Percentiles rank a stretch among this genome's conserved stretches.
Conservation (phyloP, 2,888 invertebrate genomes). For the Elysia crispata region DNA sequence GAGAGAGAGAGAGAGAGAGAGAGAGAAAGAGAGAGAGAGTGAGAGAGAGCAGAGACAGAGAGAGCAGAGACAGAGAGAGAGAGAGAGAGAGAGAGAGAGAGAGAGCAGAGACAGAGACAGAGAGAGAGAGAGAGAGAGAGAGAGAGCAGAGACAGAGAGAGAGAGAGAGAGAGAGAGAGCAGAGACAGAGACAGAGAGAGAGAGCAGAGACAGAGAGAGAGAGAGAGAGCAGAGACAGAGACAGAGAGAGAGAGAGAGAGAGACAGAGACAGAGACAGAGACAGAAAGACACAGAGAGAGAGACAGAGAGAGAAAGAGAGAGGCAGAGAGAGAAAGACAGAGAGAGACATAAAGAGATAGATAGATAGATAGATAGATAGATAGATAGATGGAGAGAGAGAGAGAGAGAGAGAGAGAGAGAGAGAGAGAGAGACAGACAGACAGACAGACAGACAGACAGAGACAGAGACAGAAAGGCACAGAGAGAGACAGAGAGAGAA, state of each 20-base stretch:
- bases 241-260: slow-evolving; percentile 20
- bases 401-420: too few relatives aligned
- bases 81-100: slow-evolving; percentile 21
- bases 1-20: too few relatives aligned
- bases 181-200: too few relatives aligned
- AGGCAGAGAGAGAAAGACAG: slow-evolving; percentile 15
- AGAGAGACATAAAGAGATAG: slow-evolving; percentile 5
- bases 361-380: background rate
- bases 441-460: too few relatives aligned
- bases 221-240: background rate
- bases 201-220: too few relatives aligned
- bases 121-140: background rate
- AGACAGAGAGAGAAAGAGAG: slow-evolving; percentile 21
- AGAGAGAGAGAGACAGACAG: too few relatives aligned
- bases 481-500: too few relatives aligned
- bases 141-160: too few relatives aligned
- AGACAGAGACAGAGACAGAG: background rate
- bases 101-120: background rate
- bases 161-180: too few relatives aligned
- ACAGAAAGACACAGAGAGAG: background rate
- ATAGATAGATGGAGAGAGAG: too few relatives aligned
- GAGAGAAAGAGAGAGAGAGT: too few relatives aligned
- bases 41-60: background rate
- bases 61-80: slow-evolving; percentile 21
- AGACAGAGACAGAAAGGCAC: too few relatives aligned